Conservation (phyloP, 2,113 vertebrate genomes). For the Lanius collurio region DNA sequence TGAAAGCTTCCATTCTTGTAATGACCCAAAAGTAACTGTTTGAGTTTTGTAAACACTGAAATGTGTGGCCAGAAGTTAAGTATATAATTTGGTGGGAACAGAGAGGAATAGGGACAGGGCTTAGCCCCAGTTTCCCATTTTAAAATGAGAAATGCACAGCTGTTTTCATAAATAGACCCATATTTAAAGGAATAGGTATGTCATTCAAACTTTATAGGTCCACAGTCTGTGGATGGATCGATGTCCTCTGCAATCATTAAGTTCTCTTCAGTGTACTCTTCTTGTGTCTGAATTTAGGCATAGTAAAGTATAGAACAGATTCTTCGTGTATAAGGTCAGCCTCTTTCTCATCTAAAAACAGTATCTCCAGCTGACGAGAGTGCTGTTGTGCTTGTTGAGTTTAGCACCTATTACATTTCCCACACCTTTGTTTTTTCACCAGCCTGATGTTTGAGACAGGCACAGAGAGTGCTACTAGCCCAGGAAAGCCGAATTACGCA, state of each 20-base stretch:
- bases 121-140: neutral
- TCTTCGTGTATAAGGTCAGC: neutral
- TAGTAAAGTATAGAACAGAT: neutral
- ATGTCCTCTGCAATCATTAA: neutral
- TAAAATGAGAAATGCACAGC: neutral
- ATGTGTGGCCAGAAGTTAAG: neutral
- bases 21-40: neutral
- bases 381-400: accelerated
- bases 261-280: neutral
- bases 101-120: neutral
- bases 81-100: neutral
- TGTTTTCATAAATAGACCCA: neutral
- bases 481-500: neutral
- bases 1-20: neutral
- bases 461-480: neutral
- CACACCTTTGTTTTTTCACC: neutral
- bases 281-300: neutral
- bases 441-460: neutral
- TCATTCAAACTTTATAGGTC: neutral
- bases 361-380: neutral
- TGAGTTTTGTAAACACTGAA: neutral
- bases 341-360: neutral
- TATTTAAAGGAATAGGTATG: neutral
- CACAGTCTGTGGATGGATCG: neutral
- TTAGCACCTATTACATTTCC: neutral